Conservation (phyloP, 2,113 vertebrate species). For the Manacus vitellinus region DNA sequence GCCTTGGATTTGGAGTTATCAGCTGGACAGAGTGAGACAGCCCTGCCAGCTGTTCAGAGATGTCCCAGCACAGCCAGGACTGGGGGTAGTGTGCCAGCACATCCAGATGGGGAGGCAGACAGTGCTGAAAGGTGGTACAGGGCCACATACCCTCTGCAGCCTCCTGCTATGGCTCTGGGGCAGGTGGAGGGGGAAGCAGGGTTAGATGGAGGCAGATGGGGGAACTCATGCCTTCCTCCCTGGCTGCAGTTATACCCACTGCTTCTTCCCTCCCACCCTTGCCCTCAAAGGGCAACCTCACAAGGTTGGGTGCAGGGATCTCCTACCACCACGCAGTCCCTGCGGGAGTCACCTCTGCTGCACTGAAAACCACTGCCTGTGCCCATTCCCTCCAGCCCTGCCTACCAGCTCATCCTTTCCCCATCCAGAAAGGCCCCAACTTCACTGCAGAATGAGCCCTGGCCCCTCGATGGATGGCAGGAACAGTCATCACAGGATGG, state of each 20-base stretch:
- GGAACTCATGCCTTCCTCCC: not conserved
- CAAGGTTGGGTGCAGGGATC: not conserved
- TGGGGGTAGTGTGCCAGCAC: not conserved
- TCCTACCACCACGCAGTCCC: not conserved
- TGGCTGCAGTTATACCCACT: fast-evolving
- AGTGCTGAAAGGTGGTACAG: not conserved
- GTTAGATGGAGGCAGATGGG: fast-evolving
- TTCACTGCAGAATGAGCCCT: not conserved
- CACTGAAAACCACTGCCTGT: not conserved
- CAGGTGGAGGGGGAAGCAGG: not conserved
- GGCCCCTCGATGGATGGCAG: fast-evolving
- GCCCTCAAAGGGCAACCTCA: not conserved
- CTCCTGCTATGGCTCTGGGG: not conserved
- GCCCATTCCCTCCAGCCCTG: not conserved
- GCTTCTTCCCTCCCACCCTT: not conserved
- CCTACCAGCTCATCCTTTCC: not conserved
- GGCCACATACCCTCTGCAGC: not conserved
- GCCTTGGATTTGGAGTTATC: not conserved
- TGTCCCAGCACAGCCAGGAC: not conserved
- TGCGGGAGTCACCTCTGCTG: not conserved
- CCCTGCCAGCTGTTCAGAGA: not conserved
- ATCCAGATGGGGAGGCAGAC: not conserved
- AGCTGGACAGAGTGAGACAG: fast-evolving
- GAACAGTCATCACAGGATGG: fast-evolving
- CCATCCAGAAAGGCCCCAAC: not conserved